phyloP scores from a whole-genome alignment of 2,113 vertebrate species.

The Upupa epops region DNA sequence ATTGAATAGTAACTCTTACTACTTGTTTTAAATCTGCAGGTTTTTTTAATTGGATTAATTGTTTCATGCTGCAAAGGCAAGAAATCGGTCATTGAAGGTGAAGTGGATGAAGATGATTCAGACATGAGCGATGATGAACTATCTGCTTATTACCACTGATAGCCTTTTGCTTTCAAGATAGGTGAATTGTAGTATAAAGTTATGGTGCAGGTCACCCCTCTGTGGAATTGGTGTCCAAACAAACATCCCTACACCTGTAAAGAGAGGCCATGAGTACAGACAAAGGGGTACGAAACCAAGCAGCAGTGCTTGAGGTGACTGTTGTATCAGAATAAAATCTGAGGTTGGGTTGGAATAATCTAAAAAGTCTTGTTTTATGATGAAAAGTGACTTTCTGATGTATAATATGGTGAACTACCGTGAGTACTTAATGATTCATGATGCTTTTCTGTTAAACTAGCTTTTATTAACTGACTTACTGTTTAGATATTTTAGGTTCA shows the following conservation, averaged over 20 bases:
- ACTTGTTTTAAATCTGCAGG: conserved; percentile 72
- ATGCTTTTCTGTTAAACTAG: conserved; percentile 38
- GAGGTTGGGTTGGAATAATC: conserved; percentile 48
- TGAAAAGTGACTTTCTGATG: conserved; percentile 56
- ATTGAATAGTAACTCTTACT: background rate
- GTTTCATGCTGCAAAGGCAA: conserved; percentile 97
- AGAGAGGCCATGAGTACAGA: conserved; percentile 33
- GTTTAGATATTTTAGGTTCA: background rate
- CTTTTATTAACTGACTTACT: conserved; percentile 41
- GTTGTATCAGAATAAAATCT: conserved; percentile 34
- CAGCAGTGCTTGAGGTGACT: conserved; percentile 48
- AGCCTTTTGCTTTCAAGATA: background rate
- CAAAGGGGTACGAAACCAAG: conserved; percentile 34
- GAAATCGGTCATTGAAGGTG: conserved; percentile 95
- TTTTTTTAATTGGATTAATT: conserved; percentile 90
- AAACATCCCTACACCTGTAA: conserved; percentile 59
- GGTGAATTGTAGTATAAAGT: background rate
- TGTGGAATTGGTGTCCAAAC: conserved; percentile 13
- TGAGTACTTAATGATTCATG: conserved; percentile 36
- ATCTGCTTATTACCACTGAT: conserved; percentile 64
- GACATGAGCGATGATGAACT: conserved; percentile 92
- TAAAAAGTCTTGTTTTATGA: conserved; percentile 55
- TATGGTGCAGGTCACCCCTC: background rate
- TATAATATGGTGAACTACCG: conserved; percentile 45
- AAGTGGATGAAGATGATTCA: conserved; percentile 92